These are phyloP conservation scores for Neodon shergylaensis DNA, from an alignment of 2,113 vertebrate genomes.

Conservation along the genomic window DNA sequence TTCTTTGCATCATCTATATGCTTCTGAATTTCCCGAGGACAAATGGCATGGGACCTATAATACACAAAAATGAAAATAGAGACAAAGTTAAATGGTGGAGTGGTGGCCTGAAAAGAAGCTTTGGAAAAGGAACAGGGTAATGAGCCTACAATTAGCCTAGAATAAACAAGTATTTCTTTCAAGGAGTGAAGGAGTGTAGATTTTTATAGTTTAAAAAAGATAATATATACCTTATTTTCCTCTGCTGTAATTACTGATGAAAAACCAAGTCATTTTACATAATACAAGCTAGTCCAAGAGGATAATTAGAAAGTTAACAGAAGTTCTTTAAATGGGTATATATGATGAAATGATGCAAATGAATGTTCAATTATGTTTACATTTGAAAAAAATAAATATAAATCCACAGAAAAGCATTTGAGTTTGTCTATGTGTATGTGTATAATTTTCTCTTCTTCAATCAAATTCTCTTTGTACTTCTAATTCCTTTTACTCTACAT, in stretches of 20 bases:
- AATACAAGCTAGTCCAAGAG: background rate
- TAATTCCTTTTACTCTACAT: conserved; percentile 7
- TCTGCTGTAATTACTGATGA: conserved; percentile 26
- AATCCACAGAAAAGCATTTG: background rate
- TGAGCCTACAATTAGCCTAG: conserved; percentile 13
- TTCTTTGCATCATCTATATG: conserved; percentile 47
- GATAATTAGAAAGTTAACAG: conserved; percentile 51
- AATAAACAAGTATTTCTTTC: background rate
- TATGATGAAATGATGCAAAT: conserved; percentile 16
- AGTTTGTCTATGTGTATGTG: background rate
- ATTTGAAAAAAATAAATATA: conserved; percentile 21
- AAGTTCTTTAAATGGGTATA: conserved; percentile 17
- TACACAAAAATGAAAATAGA: conserved; percentile 47
- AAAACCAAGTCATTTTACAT: conserved; percentile 22
- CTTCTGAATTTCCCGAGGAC: conserved; percentile 52
- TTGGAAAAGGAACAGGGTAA: background rate
- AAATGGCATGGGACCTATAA: conserved; percentile 41
- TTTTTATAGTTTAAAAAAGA: conserved; percentile 10
- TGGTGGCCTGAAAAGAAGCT: background rate
- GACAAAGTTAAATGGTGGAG: conserved; percentile 34
- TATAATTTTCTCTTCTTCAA: background rate
- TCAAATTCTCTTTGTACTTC: background rate
- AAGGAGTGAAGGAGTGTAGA: background rate
- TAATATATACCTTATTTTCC: background rate
- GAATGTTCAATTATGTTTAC: background rate